Evolutionary conservation across 30 jellyfish, hydroid and myxozoan genomes (phyloP).

Genomic region (Catostylus mosaicus): DNA sequence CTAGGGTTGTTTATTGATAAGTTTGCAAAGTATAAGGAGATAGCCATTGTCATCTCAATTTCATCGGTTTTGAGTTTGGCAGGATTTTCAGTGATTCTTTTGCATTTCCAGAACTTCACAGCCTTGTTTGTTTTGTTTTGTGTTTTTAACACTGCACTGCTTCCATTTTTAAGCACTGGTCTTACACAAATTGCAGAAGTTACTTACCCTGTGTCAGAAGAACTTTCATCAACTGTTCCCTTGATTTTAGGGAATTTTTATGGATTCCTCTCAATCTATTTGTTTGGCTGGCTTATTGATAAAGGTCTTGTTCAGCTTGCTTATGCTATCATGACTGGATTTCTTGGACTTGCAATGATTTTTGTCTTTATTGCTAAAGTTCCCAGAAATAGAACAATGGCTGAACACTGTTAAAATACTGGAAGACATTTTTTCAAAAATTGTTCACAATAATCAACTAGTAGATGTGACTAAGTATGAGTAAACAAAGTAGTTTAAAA

Average conservation of each 20-base stretch:
- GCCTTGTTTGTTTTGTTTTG: constrained; percentile 41
- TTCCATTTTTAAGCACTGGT: constrained; percentile 80
- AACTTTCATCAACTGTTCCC: constrained; percentile 68
- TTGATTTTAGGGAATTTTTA: constrained; percentile 73
- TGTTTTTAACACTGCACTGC: constrained; percentile 35
- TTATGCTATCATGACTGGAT: constrained; percentile 46
- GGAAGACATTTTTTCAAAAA: not conserved
- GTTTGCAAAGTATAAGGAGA: constrained; percentile 33
- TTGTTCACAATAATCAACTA: too few species aligned
- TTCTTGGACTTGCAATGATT: constrained; percentile 45
- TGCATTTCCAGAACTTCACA: constrained; percentile 42
- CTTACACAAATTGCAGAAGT: constrained; percentile 86
- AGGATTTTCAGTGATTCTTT: constrained; percentile 49
- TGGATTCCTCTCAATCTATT: constrained; percentile 54
- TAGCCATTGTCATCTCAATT: constrained; percentile 38
- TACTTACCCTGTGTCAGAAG: constrained; percentile 84
- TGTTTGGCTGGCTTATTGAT: constrained; percentile 62
- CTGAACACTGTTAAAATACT: constrained; percentile 26
- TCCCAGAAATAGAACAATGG: constrained; percentile 54
- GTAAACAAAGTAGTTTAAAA: too few species aligned
- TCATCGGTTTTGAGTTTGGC: constrained; percentile 53
- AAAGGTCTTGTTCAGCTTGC: constrained; percentile 45
- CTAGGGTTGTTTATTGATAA: constrained; percentile 71
- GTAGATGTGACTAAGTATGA: too few species aligned
- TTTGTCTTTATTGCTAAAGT: constrained; percentile 64